Evolutionary conservation across 2,797 vertebrate genomes (phyloP), one percentile per base, ranked within the genome.

Genomic region (Remorina albescens): DNA sequence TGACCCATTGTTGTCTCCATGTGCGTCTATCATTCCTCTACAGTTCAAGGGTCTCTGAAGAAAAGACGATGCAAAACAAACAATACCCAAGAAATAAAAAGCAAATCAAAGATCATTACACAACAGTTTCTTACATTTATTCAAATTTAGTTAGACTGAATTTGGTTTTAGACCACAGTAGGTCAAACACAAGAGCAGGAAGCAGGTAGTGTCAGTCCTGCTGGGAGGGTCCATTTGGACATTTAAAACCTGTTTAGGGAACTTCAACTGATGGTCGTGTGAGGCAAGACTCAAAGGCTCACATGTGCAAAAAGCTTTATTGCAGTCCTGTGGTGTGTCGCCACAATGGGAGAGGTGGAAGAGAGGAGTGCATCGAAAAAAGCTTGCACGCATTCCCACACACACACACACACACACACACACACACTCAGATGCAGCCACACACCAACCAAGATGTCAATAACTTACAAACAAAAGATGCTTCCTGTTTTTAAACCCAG

Each of bases 241-340:
- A 56, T 18, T 12, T n/a, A 15, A 28, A 51, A 60, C 63, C 64
- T 0, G 9, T 65, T 71, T n/a, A 2, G 71, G 51, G 16, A 50
- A 76, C 36, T 53, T 8, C 26, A 60, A 56, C 36, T 25, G 61
- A 39, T 18, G 19, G 69, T 18, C 18, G 69, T 46, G 65, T 0
- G 51, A 86, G 76, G 78, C 76, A 81, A 78, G 73, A 82, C 71
- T 79, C 68, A 76, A 80, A 84, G 54, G 71, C 71, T 49, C 47
- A 61, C 61, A 62, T 76, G 88, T 91, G 91, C 89, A 87, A 80
- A 88, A 44, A 78, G 82, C 80, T 84, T 87, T 88, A 91, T 86
- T 89, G 91, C 88, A 85, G 78, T 72, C 69, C 71, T 82, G 87
- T n/a, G 42, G 86, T 69, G 49, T 36, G 67, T 36, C 37, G 71